A percentile compares a stretch with the other conserved stretches of the same genome.
Conservation (phyloP, 2,113 vertebrate species). For the Tachuris rubrigastra region DNA sequence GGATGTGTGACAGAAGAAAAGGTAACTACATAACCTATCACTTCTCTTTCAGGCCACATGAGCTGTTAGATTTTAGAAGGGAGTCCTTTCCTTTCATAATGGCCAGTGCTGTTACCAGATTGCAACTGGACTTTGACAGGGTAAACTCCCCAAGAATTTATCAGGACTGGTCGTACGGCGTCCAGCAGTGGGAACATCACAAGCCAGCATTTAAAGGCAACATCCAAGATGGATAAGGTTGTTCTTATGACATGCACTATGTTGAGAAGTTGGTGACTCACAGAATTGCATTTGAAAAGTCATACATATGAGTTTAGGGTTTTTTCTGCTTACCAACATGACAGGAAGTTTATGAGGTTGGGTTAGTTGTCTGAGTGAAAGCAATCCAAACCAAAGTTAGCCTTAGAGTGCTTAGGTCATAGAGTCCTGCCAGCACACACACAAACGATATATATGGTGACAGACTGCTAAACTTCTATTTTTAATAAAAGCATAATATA, state of each 20-base stretch:
- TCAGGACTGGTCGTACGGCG: background rate
- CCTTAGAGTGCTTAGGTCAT: background rate
- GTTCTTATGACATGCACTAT: background rate
- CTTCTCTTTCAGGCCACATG: background rate
- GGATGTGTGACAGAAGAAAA: background rate
- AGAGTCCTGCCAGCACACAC: background rate
- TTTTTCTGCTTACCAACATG: background rate
- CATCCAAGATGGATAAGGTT: background rate
- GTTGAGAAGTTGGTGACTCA: background rate
- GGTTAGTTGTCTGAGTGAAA: background rate
- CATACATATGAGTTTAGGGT: fast-evolving
- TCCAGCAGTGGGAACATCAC: background rate
- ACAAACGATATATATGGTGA: background rate
- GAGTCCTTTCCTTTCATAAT: background rate
- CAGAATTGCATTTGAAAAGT: background rate
- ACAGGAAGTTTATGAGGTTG: background rate
- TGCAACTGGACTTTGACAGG: background rate
- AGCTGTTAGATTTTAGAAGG: background rate
- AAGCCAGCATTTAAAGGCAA: background rate
- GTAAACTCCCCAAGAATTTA: background rate
- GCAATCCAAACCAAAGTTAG: background rate
- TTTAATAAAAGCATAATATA: background rate
- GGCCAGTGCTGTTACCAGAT: background rate
- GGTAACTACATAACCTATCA: background rate
- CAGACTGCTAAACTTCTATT: background rate